A percentile compares a stretch with the other conserved stretches of the same genome.
Conservation (phyloP, 2,888 invertebrate species). For the Anagyrus pseudococci region DNA sequence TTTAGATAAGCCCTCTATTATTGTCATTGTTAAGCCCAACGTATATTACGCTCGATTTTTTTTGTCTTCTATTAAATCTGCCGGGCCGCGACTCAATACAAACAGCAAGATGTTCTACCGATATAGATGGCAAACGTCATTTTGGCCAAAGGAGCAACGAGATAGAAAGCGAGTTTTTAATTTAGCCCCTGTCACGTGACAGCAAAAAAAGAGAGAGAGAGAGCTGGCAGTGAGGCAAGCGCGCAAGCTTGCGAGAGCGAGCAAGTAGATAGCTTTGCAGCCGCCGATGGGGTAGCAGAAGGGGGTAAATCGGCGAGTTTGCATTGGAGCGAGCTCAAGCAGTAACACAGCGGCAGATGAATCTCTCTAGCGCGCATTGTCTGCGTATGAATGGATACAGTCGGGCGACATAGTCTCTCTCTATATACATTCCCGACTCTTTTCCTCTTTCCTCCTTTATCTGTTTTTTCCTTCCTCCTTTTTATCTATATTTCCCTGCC, state of each 20-base stretch:
- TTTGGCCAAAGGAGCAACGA: constrained; percentile 51
- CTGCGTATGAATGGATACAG: constrained; percentile 56
- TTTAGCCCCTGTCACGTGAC: constrained; percentile 58
- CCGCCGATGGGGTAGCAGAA: no score
- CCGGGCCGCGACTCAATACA: no score
- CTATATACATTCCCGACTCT: constrained; percentile 28
- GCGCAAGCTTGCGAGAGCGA: constrained; percentile 3
- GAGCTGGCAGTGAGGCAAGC: no score
- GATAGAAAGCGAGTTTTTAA: constrained; percentile 59
- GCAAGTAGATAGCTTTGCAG: not conserved
- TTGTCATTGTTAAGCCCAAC: no score
- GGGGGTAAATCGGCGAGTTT: no score
- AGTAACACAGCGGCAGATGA: constrained; percentile 50
- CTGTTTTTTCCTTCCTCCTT: constrained; percentile 27
- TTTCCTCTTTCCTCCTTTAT: constrained; percentile 48
- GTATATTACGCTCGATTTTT: no score
- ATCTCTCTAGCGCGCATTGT: constrained; percentile 56
- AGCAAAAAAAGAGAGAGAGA: no score
- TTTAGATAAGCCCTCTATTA: no score
- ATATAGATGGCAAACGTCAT: constrained; percentile 28
- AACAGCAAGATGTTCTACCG: no score
- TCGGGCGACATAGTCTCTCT: constrained; percentile 29
- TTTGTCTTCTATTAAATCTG: no score
- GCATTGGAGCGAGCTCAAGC: no score
- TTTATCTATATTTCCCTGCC: no score